Conservation (phyloP, 2,888 invertebrate species). For the Petrolisthes cinctipes region DNA sequence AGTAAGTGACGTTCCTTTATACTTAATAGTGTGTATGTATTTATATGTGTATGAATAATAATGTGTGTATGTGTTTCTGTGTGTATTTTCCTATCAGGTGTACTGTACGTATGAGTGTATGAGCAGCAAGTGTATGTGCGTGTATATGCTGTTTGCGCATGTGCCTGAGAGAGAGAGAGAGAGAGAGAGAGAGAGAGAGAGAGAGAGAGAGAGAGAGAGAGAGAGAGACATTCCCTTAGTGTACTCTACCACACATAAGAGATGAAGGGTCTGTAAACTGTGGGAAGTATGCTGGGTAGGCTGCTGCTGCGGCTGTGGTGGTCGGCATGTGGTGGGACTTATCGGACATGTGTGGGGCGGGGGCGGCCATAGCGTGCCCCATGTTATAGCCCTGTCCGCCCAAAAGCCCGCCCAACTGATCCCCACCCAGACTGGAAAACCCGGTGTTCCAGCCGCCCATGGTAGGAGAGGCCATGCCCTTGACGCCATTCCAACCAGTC, state of each 20-base stretch:
- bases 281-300: constrained; percentile 62
- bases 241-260: constrained; percentile 64
- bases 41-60: neutral
- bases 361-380: constrained; percentile 50
- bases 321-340: constrained; percentile 43
- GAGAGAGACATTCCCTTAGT: constrained; percentile 33
- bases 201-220: neutral
- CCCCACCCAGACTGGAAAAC: constrained; percentile 47
- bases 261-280: constrained; percentile 64
- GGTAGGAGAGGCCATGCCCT: constrained; percentile 35
- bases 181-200: constrained; percentile 3
- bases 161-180: neutral
- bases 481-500: constrained; percentile 37
- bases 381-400: constrained; percentile 62
- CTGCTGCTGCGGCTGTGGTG: constrained; percentile 16
- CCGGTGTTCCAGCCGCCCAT: constrained; percentile 58
- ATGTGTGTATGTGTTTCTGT: too few species aligned
- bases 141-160: too few species aligned
- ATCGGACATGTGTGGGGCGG: constrained; percentile 37
- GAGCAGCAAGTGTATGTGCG: neutral
- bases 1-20: too few species aligned
- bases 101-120: constrained; percentile 6
- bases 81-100: neutral
- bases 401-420: constrained; percentile 60
- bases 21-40: neutral